A percentile compares a stretch with the other conserved stretches of the same genome.
These are phyloP conservation scores for Melolontha melolontha DNA, from an alignment of 2,888 invertebrate genomes.

Conservation along the genomic window DNA sequence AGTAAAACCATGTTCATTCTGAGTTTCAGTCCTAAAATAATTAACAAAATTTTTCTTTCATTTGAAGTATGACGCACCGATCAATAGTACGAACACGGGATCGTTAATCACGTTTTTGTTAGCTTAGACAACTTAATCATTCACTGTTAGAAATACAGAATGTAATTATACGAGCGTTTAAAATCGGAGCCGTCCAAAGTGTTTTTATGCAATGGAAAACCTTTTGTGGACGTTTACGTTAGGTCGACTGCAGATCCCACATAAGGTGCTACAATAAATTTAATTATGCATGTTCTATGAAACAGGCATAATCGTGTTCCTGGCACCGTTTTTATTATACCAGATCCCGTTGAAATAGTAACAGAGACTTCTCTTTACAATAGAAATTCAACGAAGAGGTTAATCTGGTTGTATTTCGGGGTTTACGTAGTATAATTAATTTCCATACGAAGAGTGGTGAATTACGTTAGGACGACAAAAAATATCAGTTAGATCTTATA, in stretches of 20 bases:
- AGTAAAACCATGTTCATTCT: too few species aligned
- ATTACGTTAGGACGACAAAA: conserved; percentile 46
- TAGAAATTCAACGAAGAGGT: conserved; percentile 40
- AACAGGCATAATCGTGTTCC: conserved; percentile 18
- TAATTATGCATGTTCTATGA: conserved; percentile 25
- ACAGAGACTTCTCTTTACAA: background rate
- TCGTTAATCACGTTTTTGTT: conserved; percentile 26
- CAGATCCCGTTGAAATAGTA: background rate
- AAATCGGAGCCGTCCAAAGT: background rate
- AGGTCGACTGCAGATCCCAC: background rate
- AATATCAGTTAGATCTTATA: conserved; percentile 3
- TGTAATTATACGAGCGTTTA: conserved; percentile 23
- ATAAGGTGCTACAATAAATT: conserved; percentile 26
- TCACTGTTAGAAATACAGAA: conserved; percentile 14
- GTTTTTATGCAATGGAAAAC: background rate
- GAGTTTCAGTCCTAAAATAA: too few species aligned
- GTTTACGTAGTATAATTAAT: conserved; percentile 44
- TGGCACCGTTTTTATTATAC: conserved; percentile 20
- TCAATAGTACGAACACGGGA: conserved; percentile 2
- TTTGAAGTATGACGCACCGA: conserved; percentile 1
- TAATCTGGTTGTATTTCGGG: conserved; percentile 37
- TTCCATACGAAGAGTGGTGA: conserved; percentile 46
- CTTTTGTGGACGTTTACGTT: conserved; percentile 3
- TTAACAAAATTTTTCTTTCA: background rate
- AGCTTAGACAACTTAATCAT: conserved; percentile 26